Evolutionary conservation across 92 coral and sea anemone species (phyloP).

Genomic region (Heliopora coerulea): DNA sequence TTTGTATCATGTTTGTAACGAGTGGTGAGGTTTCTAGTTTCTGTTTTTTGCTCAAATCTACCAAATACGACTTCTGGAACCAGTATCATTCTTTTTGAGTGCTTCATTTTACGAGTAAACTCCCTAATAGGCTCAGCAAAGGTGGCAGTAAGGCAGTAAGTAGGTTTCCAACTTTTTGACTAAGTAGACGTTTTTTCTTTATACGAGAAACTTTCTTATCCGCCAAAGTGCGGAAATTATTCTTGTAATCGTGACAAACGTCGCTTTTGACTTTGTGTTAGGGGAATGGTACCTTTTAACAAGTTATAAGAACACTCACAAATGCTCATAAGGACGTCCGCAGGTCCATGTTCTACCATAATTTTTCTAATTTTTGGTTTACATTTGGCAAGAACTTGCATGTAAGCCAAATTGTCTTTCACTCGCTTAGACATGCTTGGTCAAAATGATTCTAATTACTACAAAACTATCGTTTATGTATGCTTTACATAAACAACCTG

Average conservation of each 20-base stretch:
- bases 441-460: neutral
- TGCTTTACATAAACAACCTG: conserved; percentile 50
- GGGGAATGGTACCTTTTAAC: conserved; percentile 4
- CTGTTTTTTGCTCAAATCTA: conserved; percentile 15
- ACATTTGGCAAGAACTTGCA: conserved; percentile 30
- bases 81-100: conserved; percentile 11
- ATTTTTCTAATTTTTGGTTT: conserved; percentile 37
- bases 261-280: no score
- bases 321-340: conserved; percentile 20
- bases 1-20: no score
- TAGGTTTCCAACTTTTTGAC: no score
- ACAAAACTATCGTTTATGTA: neutral
- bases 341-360: conserved; percentile 33
- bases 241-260: no score
- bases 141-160: no score
- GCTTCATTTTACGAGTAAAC: conserved; percentile 18
- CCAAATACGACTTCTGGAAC: conserved; percentile 21
- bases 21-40: no score
- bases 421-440: conserved; percentile 42
- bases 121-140: conserved; percentile 10
- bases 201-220: conserved; percentile 9
- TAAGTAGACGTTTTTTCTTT: no score
- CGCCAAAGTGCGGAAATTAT: conserved; percentile 19
- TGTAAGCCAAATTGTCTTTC: conserved; percentile 12
- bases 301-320: conserved; percentile 39